Evolutionary conservation across 2,888 invertebrate species (phyloP), one percentile per base, ranked within the genome.

Genomic region (Lasioglossum calceatum): DNA sequence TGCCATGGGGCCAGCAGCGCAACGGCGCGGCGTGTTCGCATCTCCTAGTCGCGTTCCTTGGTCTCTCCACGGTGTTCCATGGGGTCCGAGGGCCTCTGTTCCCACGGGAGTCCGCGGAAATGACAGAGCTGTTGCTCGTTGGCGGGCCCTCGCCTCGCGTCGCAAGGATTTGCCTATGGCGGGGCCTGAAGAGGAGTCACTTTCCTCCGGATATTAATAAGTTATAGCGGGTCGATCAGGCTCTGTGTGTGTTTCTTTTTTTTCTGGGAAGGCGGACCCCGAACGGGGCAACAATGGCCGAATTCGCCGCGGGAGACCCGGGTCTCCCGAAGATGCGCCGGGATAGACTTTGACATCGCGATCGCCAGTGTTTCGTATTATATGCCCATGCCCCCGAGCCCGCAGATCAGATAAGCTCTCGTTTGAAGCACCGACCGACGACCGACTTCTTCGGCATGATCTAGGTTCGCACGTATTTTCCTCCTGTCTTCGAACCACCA

Each of bases 291-390:
- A 94, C 94, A 94, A 94, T 94, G 93, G 93, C 88, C 82, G 76
- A 86, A 81, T 86, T 87, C 95, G 90, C 95, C 91, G 91, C 95
- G 93, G 95, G 95, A 92, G 93, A 91, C 92, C 93, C 77, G 85
- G 81, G 16, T 27, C 27, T 75, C 85, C 85, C 84, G 87, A 76
- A 87, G 89, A 87, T 88, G 87, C 81, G 84, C 94, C 91, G 92
- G 94, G 94, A 94, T 95, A 94, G 94, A 95, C 93, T 95, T 95
- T 95, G 95, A 95, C 95, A 94, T 94, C 94, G 93, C 93, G 93
- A 94, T 94, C 93, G 92, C 92, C 92, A 81, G 84, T 79, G 75
- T 88, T 80, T 84, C 77, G 84, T 82, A 88, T 86, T 89, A 86
- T 89, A 83, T 79, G 64, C 84, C 81, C 79, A 78, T 82, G 89